Base-by-base conservation (phyloP, 2,888 invertebrate genomes). In the Trachelus tabidus region DNA sequence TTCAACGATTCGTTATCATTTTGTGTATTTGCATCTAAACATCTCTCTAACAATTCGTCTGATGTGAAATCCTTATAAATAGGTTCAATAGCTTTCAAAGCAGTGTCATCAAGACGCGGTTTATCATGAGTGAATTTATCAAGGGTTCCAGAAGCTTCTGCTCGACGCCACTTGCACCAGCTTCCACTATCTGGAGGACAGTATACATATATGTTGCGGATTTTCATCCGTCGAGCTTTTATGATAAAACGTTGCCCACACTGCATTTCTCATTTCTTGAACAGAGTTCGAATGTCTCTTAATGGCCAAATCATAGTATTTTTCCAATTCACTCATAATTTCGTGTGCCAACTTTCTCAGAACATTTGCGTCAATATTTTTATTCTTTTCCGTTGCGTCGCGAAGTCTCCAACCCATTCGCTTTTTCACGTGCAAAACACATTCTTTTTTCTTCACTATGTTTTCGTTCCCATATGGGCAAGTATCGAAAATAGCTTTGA, bases 231-330 rank as follows among this genome's bases (percentile, higher is more conserved):
- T 77, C 12, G 77, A 81, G 34, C 69, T 75, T 12, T 77, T 77
- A 68, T 81, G 79, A 35, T 75, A 77, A 34, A 35, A 80, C 0
- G 79, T 79, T 6, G 81, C 82, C 80, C 80, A 82, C 75, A 80
- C 77, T 12, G 78, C 76, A 30, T 79, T 79, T 37, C 73, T 79
- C 79, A 81, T 79, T 68, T 78, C 69, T 76, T 79, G 75, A 2
- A 79, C 34, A 73, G 75, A 81, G 34, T 79, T 68, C 23, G 74
- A 40, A 75, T 79, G 71, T 37, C 79, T 30, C 33, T 77, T 40
- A 56, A 79, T 79, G 11, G 68, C 77, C 30, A 75, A 35, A 3
- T 69, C 75, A 35, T 77, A 77, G 56, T 75, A 75, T 40, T 30
- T 35, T 34, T 34, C 15, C 23, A 77, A 40, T 68, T 77, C 35